phyloP scores from a whole-genome alignment of 37 sponge, comb jelly and placozoan genomes.

The Hormiphora californensis region DNA sequence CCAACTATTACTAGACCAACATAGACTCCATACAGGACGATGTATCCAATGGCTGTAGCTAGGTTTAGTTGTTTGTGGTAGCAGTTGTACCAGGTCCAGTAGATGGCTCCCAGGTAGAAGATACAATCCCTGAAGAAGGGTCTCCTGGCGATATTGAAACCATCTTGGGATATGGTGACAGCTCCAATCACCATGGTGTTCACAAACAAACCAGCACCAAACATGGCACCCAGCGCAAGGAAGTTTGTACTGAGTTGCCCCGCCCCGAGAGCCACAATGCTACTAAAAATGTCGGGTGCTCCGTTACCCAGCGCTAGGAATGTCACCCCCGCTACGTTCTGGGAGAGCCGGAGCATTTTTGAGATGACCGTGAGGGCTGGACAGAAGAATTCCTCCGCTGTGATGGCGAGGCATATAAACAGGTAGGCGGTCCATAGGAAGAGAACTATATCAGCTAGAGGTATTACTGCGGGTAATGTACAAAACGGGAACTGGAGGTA shows the following conservation, averaged over 20 bases:
- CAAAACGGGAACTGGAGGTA: slow-evolving; percentile 88
- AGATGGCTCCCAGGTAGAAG: slow-evolving; percentile 80
- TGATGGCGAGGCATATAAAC: slow-evolving; percentile 81
- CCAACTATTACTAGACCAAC: slow-evolving; percentile 88
- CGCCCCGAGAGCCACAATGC: slow-evolving; percentile 59
- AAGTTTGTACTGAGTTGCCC: neutral
- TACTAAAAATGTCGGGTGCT: slow-evolving; percentile 94
- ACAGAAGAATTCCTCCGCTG: slow-evolving; percentile 97
- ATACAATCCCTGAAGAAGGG: slow-evolving; percentile 92
- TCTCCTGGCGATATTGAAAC: slow-evolving; percentile 75
- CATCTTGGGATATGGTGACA: slow-evolving; percentile 64
- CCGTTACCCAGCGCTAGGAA: slow-evolving; percentile 94
- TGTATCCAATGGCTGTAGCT: slow-evolving; percentile 70
- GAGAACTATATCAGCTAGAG: slow-evolving; percentile 74
- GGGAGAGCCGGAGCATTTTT: slow-evolving; percentile 69
- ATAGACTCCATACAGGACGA: slow-evolving; percentile 72
- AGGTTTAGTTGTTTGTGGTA: slow-evolving; percentile 65
- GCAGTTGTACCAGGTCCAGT: slow-evolving; percentile 77
- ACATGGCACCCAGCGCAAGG: slow-evolving; percentile 91
- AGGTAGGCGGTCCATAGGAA: slow-evolving; percentile 84
- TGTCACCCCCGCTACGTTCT: slow-evolving; percentile 96
- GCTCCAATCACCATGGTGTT: slow-evolving; percentile 84
- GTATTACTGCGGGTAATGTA: slow-evolving; percentile 67
- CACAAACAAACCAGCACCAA: slow-evolving; percentile 98
- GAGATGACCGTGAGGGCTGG: slow-evolving; percentile 89